Base-by-base conservation (phyloP, 2,888 invertebrate species). In the Tineola bisselliella region DNA sequence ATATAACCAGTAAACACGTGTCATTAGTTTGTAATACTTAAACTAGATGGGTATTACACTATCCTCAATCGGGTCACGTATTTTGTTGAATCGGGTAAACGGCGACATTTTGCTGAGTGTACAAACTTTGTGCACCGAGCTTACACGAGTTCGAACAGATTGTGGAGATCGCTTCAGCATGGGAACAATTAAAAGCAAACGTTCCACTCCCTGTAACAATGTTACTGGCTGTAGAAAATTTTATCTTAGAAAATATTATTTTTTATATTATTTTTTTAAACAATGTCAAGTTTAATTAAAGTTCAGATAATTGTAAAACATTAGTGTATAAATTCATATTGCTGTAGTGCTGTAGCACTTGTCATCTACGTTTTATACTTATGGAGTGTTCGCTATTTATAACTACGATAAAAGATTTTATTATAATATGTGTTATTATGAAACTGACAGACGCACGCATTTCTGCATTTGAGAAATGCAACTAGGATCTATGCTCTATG, bases 101-200 rank as follows among this genome's bases (percentile, higher is more conserved):
- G 71, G 67, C 69, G 70, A 72, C 74, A 74, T 77, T 77, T 75
- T 67, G 69, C 67, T 68, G 72, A 74, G 71, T 71, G 72, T 33
- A 68, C 67, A 72, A 76, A 78, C 69, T 76, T 77, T 65, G 66
- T 31, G 12, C 59, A 61, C 30, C 57, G 61, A 62, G 59, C 61
- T 60, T 61, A 30, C 61, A 60, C 57, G 59, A 61, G 38, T 18
- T 60, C 17, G 59, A 58, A 54, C 66, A 65, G 66, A 67, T 65
- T 67, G 66, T 66, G 66, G 66, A 15, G 66, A 54, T 65, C 62
- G 63, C 54, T 65, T 62, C 60, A 62, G 63, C 65, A 65, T 63
- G 66, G 65, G 68, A 73, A 73, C 76, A 74, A 76, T 77, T 78
- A 76, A 73, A 71, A 74, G 68, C 74, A 73, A 77, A 74, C 71